Evolutionary conservation across 2,797 vertebrate species (phyloP).

Genomic region (Etheostoma perlongum): DNA sequence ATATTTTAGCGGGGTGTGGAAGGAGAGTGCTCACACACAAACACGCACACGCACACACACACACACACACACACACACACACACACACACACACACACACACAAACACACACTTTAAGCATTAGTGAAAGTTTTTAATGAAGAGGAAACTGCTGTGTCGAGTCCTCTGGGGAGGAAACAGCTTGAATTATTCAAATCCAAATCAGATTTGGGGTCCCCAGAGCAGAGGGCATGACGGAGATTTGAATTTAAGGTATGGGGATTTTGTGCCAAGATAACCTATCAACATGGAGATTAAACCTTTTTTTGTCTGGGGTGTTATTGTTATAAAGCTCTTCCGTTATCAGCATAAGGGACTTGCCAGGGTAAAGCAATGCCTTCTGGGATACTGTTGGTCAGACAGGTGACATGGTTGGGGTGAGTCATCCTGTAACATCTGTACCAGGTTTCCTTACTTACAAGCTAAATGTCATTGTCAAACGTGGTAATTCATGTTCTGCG

Average conservation of each 20-base stretch:
- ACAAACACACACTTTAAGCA: slow-evolving; percentile 14
- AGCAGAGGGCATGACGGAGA: slow-evolving; percentile 66
- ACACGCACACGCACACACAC: slow-evolving; percentile 1
- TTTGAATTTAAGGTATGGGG: slow-evolving; percentile 48
- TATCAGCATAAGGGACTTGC: slow-evolving; percentile 42
- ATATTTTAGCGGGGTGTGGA: slow-evolving; percentile 57
- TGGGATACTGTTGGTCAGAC: slow-evolving; percentile 73
- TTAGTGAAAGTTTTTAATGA: slow-evolving; percentile 76
- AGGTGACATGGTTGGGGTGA: slow-evolving; percentile 78
- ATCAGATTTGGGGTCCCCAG: slow-evolving; percentile 54
- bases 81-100: neutral
- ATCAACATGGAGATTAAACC: neutral
- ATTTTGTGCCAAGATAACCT: slow-evolving; percentile 51
- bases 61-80: slow-evolving; percentile 12
- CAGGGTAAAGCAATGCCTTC: slow-evolving; percentile 63
- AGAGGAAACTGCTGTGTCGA: slow-evolving; percentile 68
- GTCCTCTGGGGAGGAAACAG: slow-evolving; percentile 46
- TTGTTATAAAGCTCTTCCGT: slow-evolving; percentile 54
- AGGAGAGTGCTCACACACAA: slow-evolving; percentile 35
- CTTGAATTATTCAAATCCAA: slow-evolving; percentile 65
- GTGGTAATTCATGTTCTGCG: slow-evolving; percentile 12
- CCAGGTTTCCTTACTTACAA: slow-evolving; percentile 30
- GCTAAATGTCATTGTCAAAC: slow-evolving; percentile 19
- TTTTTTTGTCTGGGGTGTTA: slow-evolving; percentile 51
- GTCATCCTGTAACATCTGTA: slow-evolving; percentile 77